Base-by-base conservation (phyloP, 2,888 invertebrate genomes). In the Hedychridium roseum region DNA sequence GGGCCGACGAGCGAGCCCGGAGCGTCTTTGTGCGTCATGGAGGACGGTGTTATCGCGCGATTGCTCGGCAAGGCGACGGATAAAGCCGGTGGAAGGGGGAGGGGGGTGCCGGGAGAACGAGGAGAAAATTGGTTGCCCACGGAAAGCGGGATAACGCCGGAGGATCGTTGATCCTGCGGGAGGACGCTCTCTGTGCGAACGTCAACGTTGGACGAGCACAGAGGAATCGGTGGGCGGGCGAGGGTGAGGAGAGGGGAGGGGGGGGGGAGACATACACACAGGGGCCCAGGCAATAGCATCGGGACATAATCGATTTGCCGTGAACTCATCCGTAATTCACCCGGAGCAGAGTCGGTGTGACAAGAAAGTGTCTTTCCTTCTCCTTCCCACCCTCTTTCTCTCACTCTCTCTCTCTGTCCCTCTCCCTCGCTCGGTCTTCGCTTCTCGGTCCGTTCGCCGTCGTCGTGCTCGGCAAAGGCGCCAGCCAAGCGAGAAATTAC, bases 401-500 rank as follows among this genome's bases (percentile, higher is more conserved):
- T n/a, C n/a, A n/a, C n/a, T n/a, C n/a, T n/a, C n/a, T n/a, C n/a
- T n/a, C n/a, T n/a, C n/a, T n/a, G n/a, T n/a, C n/a, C n/a, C n/a
- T n/a, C n/a, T n/a, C n/a, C n/a, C n/a, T n/a, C n/a, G n/a, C n/a
- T n/a, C n/a, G n/a, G n/a, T n/a, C n/a, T n/a, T n/a, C n/a, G n/a
- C n/a, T n/a, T n/a, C n/a, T n/a, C n/a, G n/a, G n/a, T n/a, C n/a
- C n/a, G n/a, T n/a, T n/a, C n/a, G n/a, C n/a, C n/a, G n/a, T n/a
- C n/a, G n/a, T n/a, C n/a, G n/a, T n/a, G 57, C 47, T 59, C 51
- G 56, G 73, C 73, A 78, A 78, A 77, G 76, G 75, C 77, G 73
- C 72, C 76, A 78, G 58, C 78, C 70, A 64, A 78, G 70, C 78
- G 78, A 73, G 78, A 78, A 78, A 78, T 78, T 78, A 78, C 78